Base-by-base conservation (phyloP, 2,113 vertebrate species). In the Callospermophilus lateralis region DNA sequence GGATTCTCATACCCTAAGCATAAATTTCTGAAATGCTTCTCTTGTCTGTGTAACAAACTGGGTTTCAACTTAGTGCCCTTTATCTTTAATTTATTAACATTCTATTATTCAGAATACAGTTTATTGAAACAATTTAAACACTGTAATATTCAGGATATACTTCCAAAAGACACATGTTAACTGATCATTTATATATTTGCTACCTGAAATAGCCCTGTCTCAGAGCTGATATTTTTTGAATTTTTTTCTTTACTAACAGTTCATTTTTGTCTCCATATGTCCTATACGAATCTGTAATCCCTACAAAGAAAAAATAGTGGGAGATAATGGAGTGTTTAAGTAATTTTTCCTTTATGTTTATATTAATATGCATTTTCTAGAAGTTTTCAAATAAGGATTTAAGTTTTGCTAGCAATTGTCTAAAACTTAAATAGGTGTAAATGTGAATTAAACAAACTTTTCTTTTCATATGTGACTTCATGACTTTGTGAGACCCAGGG, bases 111-210 rank as follows among this genome's bases (percentile, higher is more conserved):
- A 88, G 42, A 77, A 91, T 55, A 53, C 53, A 91, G 96, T 96
- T 97, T 97, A 97, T 97, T 96, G 77, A 96, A 98, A 92, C 65
- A 93, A 89, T 89, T 39, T 51, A 51, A 97, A 93, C n/a, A 83
- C 65, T 88, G 5, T 65, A 84, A 34, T 63, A 92, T 53, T 78
- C n/a, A 32, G 28, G n/a, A 26, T 76, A 1, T 63, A 84, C 89
- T 96, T 87, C 70, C 89, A 76, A 84, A 53, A 51, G 61, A 89
- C 89, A 61, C 22, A 58, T 84, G 45, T 30, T 84, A 90, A 68
- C 8, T 74, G 48, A 63, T 84, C 24, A 90, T 78, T 89, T 93
- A 51, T 92, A 22, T 81, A 48, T 89, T 70, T 84, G 67, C 53
- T 89, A 48, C 39, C 34, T 67, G 28, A 39, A 58, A 51, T 72